Percentiles rank a stretch among this genome's conserved stretches.
These are phyloP conservation scores for Perdita meconis DNA, from an alignment of 2,888 invertebrate species.

Conservation along the genomic window DNA sequence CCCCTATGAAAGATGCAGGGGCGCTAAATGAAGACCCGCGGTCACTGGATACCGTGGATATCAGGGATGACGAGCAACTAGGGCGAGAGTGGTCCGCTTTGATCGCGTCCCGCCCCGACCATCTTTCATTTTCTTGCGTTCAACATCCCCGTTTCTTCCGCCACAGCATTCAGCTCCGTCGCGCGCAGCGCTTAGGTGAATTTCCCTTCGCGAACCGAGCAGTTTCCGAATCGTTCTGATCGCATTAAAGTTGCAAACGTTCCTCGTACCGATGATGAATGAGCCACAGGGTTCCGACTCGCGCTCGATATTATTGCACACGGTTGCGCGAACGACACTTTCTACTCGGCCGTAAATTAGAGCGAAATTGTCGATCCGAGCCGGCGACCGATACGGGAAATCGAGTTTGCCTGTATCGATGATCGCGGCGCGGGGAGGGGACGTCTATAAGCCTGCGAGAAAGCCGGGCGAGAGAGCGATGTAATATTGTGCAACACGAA, in stretches of 20 bases:
- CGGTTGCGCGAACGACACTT: constrained; percentile 16
- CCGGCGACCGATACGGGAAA: background rate
- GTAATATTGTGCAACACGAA: constrained; percentile 54
- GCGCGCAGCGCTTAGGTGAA: constrained; percentile 26
- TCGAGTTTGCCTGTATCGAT: constrained; percentile 16
- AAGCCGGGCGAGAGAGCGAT: background rate
- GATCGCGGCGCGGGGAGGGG: constrained; percentile 7
- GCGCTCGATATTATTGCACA: constrained; percentile 1
- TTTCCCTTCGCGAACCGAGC: constrained; percentile 30
- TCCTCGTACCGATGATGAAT: constrained; percentile 13
- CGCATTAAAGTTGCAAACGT: background rate
- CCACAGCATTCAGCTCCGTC: constrained; percentile 51
- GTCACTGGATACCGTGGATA: constrained; percentile 51
- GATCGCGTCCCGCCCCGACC: constrained; percentile 50
- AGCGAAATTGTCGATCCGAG: background rate
- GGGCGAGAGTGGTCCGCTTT: constrained; percentile 46
- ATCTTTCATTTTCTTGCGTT: constrained; percentile 58
- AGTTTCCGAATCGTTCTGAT: constrained; percentile 26
- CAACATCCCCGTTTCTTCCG: constrained; percentile 20
- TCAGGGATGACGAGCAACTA: constrained; percentile 44
- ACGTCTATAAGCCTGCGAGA: background rate
- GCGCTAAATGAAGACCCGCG: constrained; percentile 73
- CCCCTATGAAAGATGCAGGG: constrained; percentile 71
- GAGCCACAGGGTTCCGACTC: background rate
- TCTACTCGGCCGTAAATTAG: constrained; percentile 28